Evolutionary conservation across 2,113 vertebrate species (phyloP).

Genomic region (Mystacornis crossleyi): DNA sequence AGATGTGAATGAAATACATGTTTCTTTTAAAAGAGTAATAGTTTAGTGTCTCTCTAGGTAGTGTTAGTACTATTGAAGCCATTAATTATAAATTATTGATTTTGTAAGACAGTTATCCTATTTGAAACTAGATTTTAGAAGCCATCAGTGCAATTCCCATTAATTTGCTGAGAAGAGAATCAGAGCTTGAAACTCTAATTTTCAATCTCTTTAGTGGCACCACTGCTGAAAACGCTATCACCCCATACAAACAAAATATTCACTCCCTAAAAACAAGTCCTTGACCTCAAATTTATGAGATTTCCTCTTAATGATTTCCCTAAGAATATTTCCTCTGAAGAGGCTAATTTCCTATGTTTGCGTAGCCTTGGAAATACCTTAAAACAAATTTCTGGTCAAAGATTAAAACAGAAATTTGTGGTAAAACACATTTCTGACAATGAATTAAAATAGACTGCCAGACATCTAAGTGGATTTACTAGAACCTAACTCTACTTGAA

Average conservation of each 20-base stretch:
- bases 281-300: not conserved
- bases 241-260: not conserved
- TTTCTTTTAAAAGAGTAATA: not conserved
- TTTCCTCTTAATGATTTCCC: not conserved
- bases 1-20: not conserved
- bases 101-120: not conserved
- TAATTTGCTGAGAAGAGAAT: not conserved
- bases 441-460: not conserved
- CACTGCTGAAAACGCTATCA: not conserved
- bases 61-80: not conserved
- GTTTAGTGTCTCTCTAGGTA: not conserved
- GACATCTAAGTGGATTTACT: not conserved
- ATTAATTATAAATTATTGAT: not conserved
- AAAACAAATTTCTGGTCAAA: not conserved
- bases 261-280: not conserved
- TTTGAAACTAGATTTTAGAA: not conserved
- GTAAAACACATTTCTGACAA: not conserved
- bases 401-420: not conserved
- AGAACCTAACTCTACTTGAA: not conserved
- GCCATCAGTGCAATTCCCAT: not conserved
- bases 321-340: not conserved
- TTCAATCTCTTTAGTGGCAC: not conserved
- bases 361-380: not conserved
- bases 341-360: not conserved
- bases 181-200: not conserved